Base-by-base conservation (phyloP, 2,797 vertebrate species). In the Catamblyrhynchus diadema region DNA sequence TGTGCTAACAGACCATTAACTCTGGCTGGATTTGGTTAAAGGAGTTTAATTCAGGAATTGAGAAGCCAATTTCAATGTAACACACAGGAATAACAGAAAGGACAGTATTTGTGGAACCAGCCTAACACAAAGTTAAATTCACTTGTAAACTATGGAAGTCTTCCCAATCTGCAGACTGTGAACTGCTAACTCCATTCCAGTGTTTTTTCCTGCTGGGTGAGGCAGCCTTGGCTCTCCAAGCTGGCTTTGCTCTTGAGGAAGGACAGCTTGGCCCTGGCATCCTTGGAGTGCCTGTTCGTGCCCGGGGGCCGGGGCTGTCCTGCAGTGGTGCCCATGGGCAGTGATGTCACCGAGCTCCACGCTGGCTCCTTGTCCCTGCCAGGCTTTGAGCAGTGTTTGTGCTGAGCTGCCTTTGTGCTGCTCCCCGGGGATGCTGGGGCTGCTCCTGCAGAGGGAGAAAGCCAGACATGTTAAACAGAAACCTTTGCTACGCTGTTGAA, bases 1-100 rank as follows among this genome's bases (percentile, higher is more conserved):
- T 81, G 42, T 81, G 22, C 81, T 75, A 75, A 61, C 89, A 88
- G 72, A 45, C 69, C 73, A 65, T 90, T 90, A 85, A 81, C 75
- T 91, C 72, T 74, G 78, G 71, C 88, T 81, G 83, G n/a, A 30
- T 66, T 80, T 47, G 74, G 44, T 42, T 69, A 59, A 60, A 78
- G 64, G 64, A 77, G 23, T 65, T 95, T 54, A 75, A 86, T 87
- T 90, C 65, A 47, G 80, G 57, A 75, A 51, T 7, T 56, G 71
- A 82, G 81, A 61, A 71, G 42, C 78, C 35, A 51, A 16, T 94
- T 81, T 59, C 47, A 82, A 10, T 45, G n/a, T 45, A 61, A 67
- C 42, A 32, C 79, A 72, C 35, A 41, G 45, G 50, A 65, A 32
- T 50, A 81, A 69, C 42, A 41, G 88, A 73, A 88, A 66, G 56